Evolutionary conservation across 1,140 invertebrate species (phyloP), one percentile per base, ranked within the genome.

Genomic region (Antheraea mylitta): DNA sequence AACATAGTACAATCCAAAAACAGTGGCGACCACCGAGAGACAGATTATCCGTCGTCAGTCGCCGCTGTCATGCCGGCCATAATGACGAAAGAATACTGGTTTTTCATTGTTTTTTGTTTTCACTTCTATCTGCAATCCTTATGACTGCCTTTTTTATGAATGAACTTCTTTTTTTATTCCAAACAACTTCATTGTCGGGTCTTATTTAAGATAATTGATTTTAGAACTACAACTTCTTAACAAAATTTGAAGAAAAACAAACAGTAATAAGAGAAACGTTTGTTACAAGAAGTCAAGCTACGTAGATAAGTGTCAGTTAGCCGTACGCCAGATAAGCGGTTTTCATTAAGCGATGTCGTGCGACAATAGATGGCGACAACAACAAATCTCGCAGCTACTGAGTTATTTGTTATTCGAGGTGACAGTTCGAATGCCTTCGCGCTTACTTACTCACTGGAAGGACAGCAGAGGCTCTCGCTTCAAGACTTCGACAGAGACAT

Each of bases 341-440:
- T 67, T 71, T 71, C 70, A 71, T 71, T 71, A 71, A 19, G 70
- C 48, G n/a, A 48, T 38, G 69, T 71, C 69, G 69, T 45, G 69
- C 64, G 61, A 63, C 70, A 71, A 71, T 71, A 19, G 61, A 71
- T 71, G 60, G 70, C 66, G 65, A 64, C 70, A 70, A 48, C 67
- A 62, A 69, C 67, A 69, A 69, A 64, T 67, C 65, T 71, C 69
- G 61, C 36, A 36, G 48, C 45, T 36, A 11, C 22, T 67, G 66
- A 71, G 70, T 71, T 71, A 67, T 71, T 71, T 71, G 70, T 71
- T 67, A 60, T 38, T 38, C 22, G 62, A 18, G 37, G 7, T 61
- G 59, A 61, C 59, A 53, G 45, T 22, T 7, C 30, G 61, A 18
- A 22, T 63, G 30, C 18, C 38, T 42, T 42, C 38, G 7, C 7